Evolutionary conservation across 1,140 invertebrate genomes (phyloP).

Genomic region (Drosophila funebris): DNA sequence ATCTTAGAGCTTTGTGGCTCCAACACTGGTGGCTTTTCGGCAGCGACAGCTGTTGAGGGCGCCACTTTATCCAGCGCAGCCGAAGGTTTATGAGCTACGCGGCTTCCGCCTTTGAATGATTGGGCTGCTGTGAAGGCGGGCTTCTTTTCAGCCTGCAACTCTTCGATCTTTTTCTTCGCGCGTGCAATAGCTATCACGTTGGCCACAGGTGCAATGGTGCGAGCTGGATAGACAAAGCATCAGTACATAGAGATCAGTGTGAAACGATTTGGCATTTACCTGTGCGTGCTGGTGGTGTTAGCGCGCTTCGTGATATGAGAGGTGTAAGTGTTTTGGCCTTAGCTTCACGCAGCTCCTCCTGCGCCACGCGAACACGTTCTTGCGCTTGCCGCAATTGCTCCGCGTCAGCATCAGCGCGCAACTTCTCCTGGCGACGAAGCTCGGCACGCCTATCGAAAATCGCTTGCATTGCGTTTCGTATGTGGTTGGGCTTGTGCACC

Average conservation of each 20-base stretch:
- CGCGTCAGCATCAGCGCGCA: constrained; percentile 58
- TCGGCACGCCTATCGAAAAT: constrained; percentile 71
- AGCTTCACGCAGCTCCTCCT: constrained; percentile 60
- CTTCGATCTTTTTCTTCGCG: constrained; percentile 86
- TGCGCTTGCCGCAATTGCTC: constrained; percentile 64
- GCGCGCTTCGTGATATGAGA: constrained; percentile 61
- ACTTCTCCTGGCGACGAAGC: constrained; percentile 62
- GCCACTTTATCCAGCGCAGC: constrained; percentile 54
- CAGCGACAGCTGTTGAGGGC: constrained; percentile 29
- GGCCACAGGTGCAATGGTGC: constrained; percentile 86
- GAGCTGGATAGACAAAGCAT: constrained; percentile 40
- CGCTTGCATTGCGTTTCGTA: constrained; percentile 78
- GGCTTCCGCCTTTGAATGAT: constrained; percentile 87
- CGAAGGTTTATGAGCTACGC: constrained; percentile 87
- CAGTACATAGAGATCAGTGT: not conserved
- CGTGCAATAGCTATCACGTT: constrained; percentile 86
- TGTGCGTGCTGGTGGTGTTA: constrained; percentile 59
- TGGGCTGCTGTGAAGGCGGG: constrained; percentile 86
- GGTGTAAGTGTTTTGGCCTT: constrained; percentile 66
- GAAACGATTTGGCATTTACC: constrained; percentile 19
- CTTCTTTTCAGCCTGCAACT: constrained; percentile 83
- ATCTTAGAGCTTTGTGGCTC: constrained; percentile 92
- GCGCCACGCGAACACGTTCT: constrained; percentile 67
- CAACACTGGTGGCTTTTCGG: constrained; percentile 86
- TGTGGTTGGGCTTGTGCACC: constrained; percentile 67